Base-by-base conservation (phyloP, 2,113 vertebrate genomes). In the Manacus vitellinus region DNA sequence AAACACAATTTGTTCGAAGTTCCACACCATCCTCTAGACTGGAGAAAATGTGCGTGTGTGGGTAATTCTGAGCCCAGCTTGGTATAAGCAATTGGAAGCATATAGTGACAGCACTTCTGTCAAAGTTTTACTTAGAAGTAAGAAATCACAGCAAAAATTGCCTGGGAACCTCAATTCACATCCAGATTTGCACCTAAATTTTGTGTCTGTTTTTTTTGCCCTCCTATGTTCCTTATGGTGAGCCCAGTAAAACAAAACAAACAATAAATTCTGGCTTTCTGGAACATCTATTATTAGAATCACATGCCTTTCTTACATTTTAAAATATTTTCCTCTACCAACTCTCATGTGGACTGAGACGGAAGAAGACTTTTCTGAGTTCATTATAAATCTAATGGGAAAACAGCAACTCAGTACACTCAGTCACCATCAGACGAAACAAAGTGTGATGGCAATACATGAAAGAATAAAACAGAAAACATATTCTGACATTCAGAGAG, bases 181-280 rank as follows among this genome's bases (percentile, higher is more conserved):
- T 35, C 23, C 21, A 43, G 18, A 71, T 71, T 67, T 93, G 12
- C 28, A 47, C 33, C 74, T 67, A 51, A 46, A 41, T 62, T 46
- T 77, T 71, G 11, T 4, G 3, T 51, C 51, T 46, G 8, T 5
- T 5, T 12, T 49, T 47, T 47, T 10, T 0, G 10, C 0, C 0
- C 1, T 4, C 4, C 3, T 19, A 19, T 81, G 44, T 74, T 49
- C 28, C 49, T 75, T 37, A 30, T 49, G 28, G 13, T 52, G 3
- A 58, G 10, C 10, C 27, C 4, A 59, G 33, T 47, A 51, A 88
- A 75, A 23, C 6, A 33, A 84, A 87, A 24, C 8, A 27, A 67
- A 33, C 22, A 44, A 23, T 9, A 70, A 84, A 28, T 46, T 20
- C 14, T 67, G 1, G 2, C 49, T 85, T 20, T 70, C 31, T 77